Percentiles rank a stretch among this genome's conserved stretches.
phyloP scores from a whole-genome alignment of 2,113 vertebrate species.

The Bombycilla garrulus region DNA sequence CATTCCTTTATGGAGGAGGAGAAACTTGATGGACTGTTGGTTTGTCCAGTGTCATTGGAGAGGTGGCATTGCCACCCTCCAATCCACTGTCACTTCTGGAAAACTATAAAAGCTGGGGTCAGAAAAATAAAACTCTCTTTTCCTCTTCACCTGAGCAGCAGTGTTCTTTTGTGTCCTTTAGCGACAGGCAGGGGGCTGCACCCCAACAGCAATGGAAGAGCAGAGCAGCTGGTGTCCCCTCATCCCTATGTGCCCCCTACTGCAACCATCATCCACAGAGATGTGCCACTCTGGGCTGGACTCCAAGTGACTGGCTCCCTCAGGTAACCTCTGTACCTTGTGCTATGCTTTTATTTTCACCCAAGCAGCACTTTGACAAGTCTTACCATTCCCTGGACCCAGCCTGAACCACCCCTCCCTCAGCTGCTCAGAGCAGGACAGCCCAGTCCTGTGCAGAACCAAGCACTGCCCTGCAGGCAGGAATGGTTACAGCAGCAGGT shows the following conservation, averaged over 20 bases:
- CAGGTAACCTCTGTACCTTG: background rate
- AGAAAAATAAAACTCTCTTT: no score
- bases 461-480: background rate
- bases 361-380: background rate
- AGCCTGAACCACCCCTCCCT: background rate
- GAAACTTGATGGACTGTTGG: no score
- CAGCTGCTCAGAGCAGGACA: background rate
- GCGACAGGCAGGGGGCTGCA: background rate
- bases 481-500: accelerated
- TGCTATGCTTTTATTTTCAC: slow-evolving; percentile 36
- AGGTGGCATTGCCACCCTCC: no score
- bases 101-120: no score
- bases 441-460: background rate
- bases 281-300: background rate
- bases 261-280: background rate
- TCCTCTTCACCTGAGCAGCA: no score
- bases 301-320: background rate
- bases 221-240: background rate
- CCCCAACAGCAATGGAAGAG: background rate
- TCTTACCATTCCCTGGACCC: background rate
- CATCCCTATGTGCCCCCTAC: accelerated
- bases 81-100: no score
- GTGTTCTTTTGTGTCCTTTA: no score
- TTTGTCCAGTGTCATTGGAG: no score
- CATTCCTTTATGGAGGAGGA: no score